Conservation (phyloP, 2,113 vertebrate genomes). For the Oryzias woworae region DNA sequence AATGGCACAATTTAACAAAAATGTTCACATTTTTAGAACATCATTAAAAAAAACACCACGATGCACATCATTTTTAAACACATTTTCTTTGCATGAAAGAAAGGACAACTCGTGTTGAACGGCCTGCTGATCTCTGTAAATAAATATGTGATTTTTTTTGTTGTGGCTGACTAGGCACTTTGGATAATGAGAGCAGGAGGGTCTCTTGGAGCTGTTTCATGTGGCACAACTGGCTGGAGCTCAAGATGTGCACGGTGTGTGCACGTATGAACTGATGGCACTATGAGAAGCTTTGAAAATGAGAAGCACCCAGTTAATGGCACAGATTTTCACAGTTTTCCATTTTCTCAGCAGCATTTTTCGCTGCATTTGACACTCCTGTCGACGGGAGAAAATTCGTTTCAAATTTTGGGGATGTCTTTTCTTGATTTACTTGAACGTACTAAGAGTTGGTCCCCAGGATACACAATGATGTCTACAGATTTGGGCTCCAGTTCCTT, state of each 20-base stretch:
- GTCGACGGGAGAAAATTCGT: too few species aligned
- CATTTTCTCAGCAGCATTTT: too few species aligned
- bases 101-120: constrained; percentile 30
- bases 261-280: constrained; percentile 28
- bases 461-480: constrained; percentile 68
- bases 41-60: constrained; percentile 5
- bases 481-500: constrained; percentile 77
- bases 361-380: too few species aligned
- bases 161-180: constrained; percentile 71
- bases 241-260: constrained; percentile 7
- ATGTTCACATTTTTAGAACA: constrained; percentile 1
- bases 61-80: not conserved
- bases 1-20: not conserved
- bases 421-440: constrained; percentile 15
- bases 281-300: constrained; percentile 15
- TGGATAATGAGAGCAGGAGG: constrained; percentile 49
- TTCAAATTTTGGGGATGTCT: too few species aligned
- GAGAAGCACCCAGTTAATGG: constrained; percentile 22
- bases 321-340: constrained; percentile 29
- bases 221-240: constrained; percentile 10
- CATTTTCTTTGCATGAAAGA: constrained; percentile 4
- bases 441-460: constrained; percentile 30
- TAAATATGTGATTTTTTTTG: constrained; percentile 30
- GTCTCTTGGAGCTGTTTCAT: constrained; percentile 12
- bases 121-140: constrained; percentile 24